Evolutionary conservation across 1,140 invertebrate genomes (phyloP).

Genomic region (Dendroctonus ponderosae): DNA sequence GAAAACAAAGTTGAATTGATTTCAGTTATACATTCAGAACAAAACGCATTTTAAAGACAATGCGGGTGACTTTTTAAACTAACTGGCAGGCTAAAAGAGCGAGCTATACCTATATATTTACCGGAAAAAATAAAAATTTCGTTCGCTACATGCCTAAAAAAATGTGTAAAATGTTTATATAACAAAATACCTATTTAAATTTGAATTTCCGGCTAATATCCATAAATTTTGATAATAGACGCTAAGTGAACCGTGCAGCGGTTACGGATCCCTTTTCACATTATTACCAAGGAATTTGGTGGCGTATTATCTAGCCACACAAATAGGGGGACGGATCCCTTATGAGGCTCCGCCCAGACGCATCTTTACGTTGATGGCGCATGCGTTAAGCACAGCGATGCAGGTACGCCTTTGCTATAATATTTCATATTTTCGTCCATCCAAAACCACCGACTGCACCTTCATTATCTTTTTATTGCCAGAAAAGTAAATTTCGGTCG

Average conservation of each 20-base stretch:
- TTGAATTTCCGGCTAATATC: neutral
- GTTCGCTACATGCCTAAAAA: too few relatives aligned
- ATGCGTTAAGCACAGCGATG: conserved; percentile 13
- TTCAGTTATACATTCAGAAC: too few relatives aligned
- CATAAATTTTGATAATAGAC: conserved; percentile 27
- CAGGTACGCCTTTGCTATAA: conserved; percentile 31
- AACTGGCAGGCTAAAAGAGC: too few relatives aligned
- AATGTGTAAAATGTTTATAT: too few relatives aligned
- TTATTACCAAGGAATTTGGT: conserved; percentile 31
- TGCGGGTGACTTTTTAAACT: too few relatives aligned
- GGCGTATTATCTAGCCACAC: conserved; percentile 31
- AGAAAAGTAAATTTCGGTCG: conserved; percentile 33
- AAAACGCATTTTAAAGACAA: too few relatives aligned
- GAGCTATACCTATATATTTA: too few relatives aligned
- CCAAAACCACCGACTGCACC: conserved; percentile 19
- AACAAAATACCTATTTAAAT: too few relatives aligned
- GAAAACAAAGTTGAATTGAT: too few relatives aligned
- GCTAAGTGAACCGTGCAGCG: conserved; percentile 29
- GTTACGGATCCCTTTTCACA: conserved; percentile 27
- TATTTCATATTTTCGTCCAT: conserved; percentile 32
- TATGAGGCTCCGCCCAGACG: conserved; percentile 20
- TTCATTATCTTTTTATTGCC: conserved; percentile 35
- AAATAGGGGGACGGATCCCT: conserved; percentile 14
- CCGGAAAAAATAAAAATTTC: too few relatives aligned
- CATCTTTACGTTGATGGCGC: conserved; percentile 24